Evolutionary conservation across 1,140 invertebrate genomes (phyloP), one percentile per base, ranked within the genome.

Genomic region (Dryas iulia): DNA sequence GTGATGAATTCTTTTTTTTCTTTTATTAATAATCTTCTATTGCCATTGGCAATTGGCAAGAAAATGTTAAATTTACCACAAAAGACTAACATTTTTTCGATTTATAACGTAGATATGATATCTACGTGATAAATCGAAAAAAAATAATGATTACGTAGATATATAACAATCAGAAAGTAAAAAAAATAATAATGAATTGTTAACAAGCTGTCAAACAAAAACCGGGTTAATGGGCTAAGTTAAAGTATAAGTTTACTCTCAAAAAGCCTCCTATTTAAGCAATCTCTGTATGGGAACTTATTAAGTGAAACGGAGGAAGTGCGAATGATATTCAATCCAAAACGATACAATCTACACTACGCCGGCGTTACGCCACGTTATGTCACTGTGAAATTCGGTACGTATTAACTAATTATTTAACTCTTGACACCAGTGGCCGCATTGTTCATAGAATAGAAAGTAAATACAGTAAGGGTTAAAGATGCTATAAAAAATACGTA

Each of bases 301-400:
- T 81, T 83, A 76, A 77, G 73, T 78, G 74, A 79, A 58, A 64
- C 63, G 59, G 61, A 78, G 79, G 79, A 81, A 79, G 75, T 81
- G 71, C 72, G 81, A 78, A 76, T 72, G 73, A 79, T 79, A 78
- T 69, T 71, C 72, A 75, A 83, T 77, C 71, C 69, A 57, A 75
- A 76, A 63, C 64, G 59, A 54, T 82, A 79, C 68, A 69, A 78
- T 79, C 76, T 74, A 56, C 31, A 39, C 39, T 56, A 21, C n/a
- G n/a, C n/a, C n/a, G n/a, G 30, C 25, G 8, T 66, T 70, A 39
- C 33, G 69, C 54, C 28, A 7, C 14, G 71, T 79, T 77, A 79
- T 74, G 64, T 79, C 72, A 79, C 61, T 66, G 39, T 47, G 53
- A 66, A 66, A 66, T 66, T 71, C 35, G 66, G 59, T 68, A 56